phyloP scores from a whole-genome alignment of 2,888 invertebrate genomes.

The Cantharis lateralis region DNA sequence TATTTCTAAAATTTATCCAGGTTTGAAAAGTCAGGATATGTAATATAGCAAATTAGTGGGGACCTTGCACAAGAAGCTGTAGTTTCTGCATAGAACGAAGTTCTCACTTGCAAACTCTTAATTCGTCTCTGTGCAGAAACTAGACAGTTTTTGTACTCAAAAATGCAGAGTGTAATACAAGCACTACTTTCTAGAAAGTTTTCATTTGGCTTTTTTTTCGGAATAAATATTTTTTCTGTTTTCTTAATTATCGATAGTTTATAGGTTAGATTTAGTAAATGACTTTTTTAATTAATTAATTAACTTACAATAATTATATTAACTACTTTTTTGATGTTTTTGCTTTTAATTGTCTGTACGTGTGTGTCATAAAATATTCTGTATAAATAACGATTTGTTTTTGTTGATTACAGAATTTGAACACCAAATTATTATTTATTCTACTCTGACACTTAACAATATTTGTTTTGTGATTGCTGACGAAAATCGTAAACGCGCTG shows the following conservation, averaged over 20 bases:
- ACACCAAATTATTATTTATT: constrained; percentile 3
- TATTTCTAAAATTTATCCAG: too few species aligned
- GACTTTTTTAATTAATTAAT: not conserved
- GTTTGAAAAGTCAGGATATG: too few species aligned
- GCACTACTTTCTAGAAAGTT: not conserved
- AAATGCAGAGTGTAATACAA: too few species aligned
- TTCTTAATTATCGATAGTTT: not conserved
- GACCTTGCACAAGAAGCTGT: too few species aligned
- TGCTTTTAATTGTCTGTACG: constrained; percentile 17
- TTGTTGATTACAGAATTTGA: constrained; percentile 27
- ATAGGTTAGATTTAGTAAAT: not conserved
- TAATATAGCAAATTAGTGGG: too few species aligned
- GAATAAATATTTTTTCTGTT: not conserved
- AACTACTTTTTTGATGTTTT: constrained; percentile 2
- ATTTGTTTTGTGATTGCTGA: not conserved
- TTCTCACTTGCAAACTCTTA: too few species aligned
- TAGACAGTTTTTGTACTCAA: too few species aligned
- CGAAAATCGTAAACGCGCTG: not conserved
- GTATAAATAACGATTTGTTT: constrained; percentile 24
- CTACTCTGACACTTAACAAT: constrained; percentile 10
- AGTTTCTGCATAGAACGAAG: too few species aligned
- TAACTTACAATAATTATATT: not conserved
- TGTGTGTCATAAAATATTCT: constrained; percentile 24
- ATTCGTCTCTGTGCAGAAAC: too few species aligned
- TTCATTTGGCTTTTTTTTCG: not conserved